Base-by-base conservation (phyloP, 2,113 vertebrate species). In the Ginglymostoma cirratum region DNA sequence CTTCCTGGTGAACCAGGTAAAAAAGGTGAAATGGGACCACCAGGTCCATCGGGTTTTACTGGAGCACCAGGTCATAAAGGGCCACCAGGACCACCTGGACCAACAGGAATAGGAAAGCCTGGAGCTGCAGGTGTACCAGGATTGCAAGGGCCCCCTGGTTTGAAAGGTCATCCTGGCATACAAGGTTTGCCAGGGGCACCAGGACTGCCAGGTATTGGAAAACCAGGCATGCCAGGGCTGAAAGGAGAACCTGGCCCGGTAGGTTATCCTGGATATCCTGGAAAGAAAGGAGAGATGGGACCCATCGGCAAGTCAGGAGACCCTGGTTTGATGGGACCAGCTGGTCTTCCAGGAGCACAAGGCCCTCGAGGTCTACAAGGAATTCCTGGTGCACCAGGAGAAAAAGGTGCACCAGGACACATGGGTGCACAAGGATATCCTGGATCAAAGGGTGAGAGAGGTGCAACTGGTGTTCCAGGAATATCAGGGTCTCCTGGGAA, bases 401-500 rank as follows among this genome's bases (percentile, higher is more conserved):
- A 97, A 78, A 99, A 99, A 97, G 98, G 98, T 96, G 97, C 97
- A 61, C 96, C 96, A 96, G 98, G 98, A 96, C 34, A 96, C 80
- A 55, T 95, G 93, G 98, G 98, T 96, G 0, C 97, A 96, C 97
- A 97, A 96, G 98, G 98, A 89, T 0, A 96, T 93, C 98, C 97
- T 96, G 98, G 98, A 96, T 96, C 97, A 96, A 98, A 98, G 96
- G 98, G 98, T 97, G 98, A 98, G 95, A 97, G 97, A 97, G 98
- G 98, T 96, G 14, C 97, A 94, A 97, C 98, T 96, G 98, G 98
- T 85, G 97, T 97, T 96, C 96, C 97, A 87, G 98, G 99, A 90
- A 99, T 99, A 96, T 98, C 98, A 70, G 99, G 99, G 93, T 98
- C 98, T 94, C 97, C 99, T 96, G 99, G 99, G 3, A 97, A 98